Percentiles rank a stretch among this genome's conserved stretches.
phyloP scores from a whole-genome alignment of 2,888 invertebrate species.

The Agrotis exclamationis region DNA sequence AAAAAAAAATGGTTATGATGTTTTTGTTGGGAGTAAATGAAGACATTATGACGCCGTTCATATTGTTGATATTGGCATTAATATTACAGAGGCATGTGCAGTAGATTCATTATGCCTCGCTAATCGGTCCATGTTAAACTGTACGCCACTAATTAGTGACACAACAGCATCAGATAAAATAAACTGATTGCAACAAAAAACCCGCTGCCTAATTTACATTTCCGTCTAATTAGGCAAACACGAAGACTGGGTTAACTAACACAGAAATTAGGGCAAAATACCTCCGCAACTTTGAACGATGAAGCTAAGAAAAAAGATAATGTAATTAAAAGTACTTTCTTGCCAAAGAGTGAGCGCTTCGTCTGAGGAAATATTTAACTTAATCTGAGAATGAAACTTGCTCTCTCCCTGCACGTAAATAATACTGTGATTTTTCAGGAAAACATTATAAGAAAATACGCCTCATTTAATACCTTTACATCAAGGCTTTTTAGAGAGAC shows the following conservation, averaged over 20 bases:
- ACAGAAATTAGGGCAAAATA: slow-evolving; percentile 12
- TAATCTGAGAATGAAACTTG: too few species aligned
- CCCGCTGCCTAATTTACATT: slow-evolving; percentile 41
- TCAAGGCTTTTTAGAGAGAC: too few species aligned
- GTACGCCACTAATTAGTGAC: background rate
- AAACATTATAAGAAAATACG: background rate
- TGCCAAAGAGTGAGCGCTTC: background rate
- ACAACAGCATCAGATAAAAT: background rate
- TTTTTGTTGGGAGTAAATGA: background rate
- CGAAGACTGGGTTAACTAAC: slow-evolving; percentile 29
- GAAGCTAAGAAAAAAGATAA: background rate
- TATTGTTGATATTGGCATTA: background rate
- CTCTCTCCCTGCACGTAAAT: too few species aligned
- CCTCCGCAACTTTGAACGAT: slow-evolving; percentile 4
- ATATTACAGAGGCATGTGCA: background rate
- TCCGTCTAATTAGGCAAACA: slow-evolving; percentile 45
- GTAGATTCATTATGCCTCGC: too few species aligned
- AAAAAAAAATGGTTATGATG: background rate
- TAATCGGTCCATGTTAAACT: background rate
- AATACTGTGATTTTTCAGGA: too few species aligned
- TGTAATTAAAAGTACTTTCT: slow-evolving; percentile 3
- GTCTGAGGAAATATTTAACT: background rate
- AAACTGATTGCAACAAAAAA: slow-evolving; percentile 25
- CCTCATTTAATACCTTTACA: too few species aligned
- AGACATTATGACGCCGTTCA: background rate